Conservation (phyloP, 2,888 invertebrate species). For the Junonia oenone region DNA sequence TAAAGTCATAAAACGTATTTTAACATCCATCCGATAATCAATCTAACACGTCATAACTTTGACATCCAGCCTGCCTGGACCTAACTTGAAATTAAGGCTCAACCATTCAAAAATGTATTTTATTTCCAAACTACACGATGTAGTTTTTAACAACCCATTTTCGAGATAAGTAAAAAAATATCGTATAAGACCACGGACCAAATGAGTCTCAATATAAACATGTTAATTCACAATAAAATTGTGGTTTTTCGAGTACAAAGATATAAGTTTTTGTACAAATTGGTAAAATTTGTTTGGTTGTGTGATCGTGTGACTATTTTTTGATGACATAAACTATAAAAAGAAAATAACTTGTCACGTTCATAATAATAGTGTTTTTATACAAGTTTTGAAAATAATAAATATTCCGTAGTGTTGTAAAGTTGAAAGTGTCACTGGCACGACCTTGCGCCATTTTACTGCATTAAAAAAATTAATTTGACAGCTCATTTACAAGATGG, state of each 20-base stretch:
- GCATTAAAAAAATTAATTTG: conserved; percentile 1
- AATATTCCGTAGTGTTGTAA: neutral
- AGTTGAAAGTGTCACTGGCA: neutral
- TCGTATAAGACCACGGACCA: conserved; percentile 56
- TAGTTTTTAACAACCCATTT: conserved; percentile 25
- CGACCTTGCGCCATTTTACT: conserved; percentile 5
- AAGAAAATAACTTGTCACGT: neutral
- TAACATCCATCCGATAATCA: conserved; percentile 81
- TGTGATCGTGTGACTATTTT: neutral
- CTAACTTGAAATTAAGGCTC: conserved; percentile 44
- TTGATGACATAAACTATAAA: neutral
- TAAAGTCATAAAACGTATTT: conserved; percentile 78
- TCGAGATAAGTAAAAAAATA: conserved; percentile 53
- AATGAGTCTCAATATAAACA: conserved; percentile 74
- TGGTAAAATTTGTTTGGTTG: conserved; percentile 40
- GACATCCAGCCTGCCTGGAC: conserved; percentile 71
- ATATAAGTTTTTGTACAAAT: conserved; percentile 66
- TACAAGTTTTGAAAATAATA: neutral
- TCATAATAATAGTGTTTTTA: neutral
- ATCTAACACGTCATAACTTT: conserved; percentile 81
- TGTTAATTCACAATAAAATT: conserved; percentile 75
- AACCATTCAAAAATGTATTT: conserved; percentile 35
- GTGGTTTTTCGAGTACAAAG: conserved; percentile 52
- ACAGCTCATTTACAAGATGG: conserved; percentile 14
- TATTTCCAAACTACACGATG: conserved; percentile 33